Base-by-base conservation (phyloP, 2,113 vertebrate genomes). In the Natator depressus region DNA sequence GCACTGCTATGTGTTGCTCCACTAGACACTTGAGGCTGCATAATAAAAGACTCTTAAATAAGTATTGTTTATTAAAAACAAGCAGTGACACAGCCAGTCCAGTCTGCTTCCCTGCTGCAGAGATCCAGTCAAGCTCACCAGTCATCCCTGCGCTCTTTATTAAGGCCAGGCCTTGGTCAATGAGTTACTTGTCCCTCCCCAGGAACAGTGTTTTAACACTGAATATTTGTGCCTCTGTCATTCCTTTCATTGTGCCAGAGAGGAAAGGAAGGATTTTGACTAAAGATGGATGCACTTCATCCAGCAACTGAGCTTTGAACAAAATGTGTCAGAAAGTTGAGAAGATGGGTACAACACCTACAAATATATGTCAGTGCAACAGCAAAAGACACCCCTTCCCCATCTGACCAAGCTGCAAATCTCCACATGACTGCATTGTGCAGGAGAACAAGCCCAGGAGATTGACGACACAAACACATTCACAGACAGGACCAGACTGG, bases 161-260 rank as follows among this genome's bases (percentile, higher is more conserved):
- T 97, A 96, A 94, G 95, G 93, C 96, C 89, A 96, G 87, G 80
- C 55, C 86, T 89, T 95, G 87, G 0, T 93, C 93, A 90, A 90
- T 95, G 88, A 90, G 53, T 96, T 93, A 96, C 96, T 85, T 93
- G 84, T 89, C 20, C 47, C 10, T 90, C n/a, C 55, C 35, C 87
- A 51, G 47, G 87, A 80, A 91, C 46, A 49, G 8, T 86, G 49
- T 57, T 80, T 50, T 93, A 89, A 46, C 6, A 62, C 51, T n/a
- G 89, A 84, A 80, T 27, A 80, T 94, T 80, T 87, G 72, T 55
- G 13, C 8, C 13, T 78, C 53, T 55, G 6, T 72, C n/a, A 38
- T 72, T 72, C 35, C 65, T 72, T 72, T 38, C n/a, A 72, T 49
- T 91, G 24, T 89, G 47, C 84, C 59, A 80, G 38, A 80, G 38